Evolutionary conservation across 2,888 invertebrate species (phyloP).

Genomic region (Melinaea marsaeus): DNA sequence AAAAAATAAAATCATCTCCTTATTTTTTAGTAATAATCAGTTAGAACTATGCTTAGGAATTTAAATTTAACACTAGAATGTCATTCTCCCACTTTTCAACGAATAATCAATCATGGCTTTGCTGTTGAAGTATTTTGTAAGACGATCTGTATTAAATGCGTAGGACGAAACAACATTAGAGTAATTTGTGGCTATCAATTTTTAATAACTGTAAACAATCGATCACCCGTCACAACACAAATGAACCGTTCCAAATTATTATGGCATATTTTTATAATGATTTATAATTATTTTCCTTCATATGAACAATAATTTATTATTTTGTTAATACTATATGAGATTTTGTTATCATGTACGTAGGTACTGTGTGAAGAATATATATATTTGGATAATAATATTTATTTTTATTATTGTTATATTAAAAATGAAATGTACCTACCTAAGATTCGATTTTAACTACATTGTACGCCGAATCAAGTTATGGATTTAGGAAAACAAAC

Average conservation of each 20-base stretch:
- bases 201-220: slow-evolving; percentile 37
- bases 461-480: too few species aligned
- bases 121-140: slow-evolving; percentile 15
- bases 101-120: slow-evolving; percentile 25
- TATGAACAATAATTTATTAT: not conserved
- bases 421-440: too few species aligned
- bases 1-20: not conserved
- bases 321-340: too few species aligned
- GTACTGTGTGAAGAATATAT: too few species aligned
- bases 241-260: slow-evolving; percentile 23
- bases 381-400: too few species aligned
- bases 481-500: too few species aligned
- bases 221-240: slow-evolving; percentile 24
- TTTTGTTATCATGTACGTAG: too few species aligned
- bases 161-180: slow-evolving; percentile 34
- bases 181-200: slow-evolving; percentile 39
- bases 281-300: slow-evolving; percentile 11
- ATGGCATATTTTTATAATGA: slow-evolving; percentile 17
- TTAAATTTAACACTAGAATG: slow-evolving; percentile 41
- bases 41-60: not conserved
- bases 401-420: too few species aligned
- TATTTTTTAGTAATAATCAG: not conserved
- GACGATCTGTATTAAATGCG: slow-evolving; percentile 30
- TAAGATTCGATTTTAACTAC: not conserved
- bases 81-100: slow-evolving; percentile 35